Evolutionary conservation across 1,140 invertebrate genomes (phyloP).

Genomic region (Lineus longissimus): DNA sequence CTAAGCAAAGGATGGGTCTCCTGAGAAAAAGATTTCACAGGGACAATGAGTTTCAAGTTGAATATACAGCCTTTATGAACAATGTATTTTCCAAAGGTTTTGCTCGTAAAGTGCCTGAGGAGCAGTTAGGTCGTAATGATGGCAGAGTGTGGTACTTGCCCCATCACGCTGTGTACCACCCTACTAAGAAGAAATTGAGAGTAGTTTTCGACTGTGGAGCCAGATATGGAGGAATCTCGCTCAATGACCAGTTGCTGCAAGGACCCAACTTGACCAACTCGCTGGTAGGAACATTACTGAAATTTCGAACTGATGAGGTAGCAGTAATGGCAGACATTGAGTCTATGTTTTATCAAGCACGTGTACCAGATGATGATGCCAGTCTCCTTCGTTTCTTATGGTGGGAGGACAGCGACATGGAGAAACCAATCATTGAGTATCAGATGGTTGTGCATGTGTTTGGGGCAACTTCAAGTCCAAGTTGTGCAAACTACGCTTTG

Average conservation of each 20-base stretch:
- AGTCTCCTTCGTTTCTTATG: constrained; percentile 19
- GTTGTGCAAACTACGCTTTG: constrained; percentile 17
- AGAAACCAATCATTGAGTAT: constrained; percentile 13
- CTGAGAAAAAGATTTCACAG: neutral
- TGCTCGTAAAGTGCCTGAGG: neutral
- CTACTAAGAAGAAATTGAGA: constrained; percentile 22
- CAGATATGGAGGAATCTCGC: constrained; percentile 10
- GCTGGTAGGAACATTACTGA: constrained; percentile 17
- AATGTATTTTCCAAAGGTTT: constrained; percentile 2
- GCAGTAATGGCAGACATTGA: constrained; percentile 18
- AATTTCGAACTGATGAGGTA: constrained; percentile 15
- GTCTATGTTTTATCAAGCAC: constrained; percentile 17
- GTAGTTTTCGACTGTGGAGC: constrained; percentile 22
- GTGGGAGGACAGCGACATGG: constrained; percentile 11
- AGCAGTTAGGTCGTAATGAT: neutral
- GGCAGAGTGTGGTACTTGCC: constrained; percentile 22
- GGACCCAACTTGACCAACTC: constrained; percentile 21
- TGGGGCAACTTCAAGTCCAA: too few relatives aligned
- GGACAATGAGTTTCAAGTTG: neutral
- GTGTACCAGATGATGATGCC: constrained; percentile 8
- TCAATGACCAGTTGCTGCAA: constrained; percentile 9
- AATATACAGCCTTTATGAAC: constrained; percentile 2
- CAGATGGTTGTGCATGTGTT: constrained; percentile 20
- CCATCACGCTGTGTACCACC: constrained; percentile 22
- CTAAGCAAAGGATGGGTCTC: neutral